These are phyloP conservation scores for Nestor notabilis DNA, from an alignment of 2,113 vertebrate genomes.

Conservation along the genomic window DNA sequence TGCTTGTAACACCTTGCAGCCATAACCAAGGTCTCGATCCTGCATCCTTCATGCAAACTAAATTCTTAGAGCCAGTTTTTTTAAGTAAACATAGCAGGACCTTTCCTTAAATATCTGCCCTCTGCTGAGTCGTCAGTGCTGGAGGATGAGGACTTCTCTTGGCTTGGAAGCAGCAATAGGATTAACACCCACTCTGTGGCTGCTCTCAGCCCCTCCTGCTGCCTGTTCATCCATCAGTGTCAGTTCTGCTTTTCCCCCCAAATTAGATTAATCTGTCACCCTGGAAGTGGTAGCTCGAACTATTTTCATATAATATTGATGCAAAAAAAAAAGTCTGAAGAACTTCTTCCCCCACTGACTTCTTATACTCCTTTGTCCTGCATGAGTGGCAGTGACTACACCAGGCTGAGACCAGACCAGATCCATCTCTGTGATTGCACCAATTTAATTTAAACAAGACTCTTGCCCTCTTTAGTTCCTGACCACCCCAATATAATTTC, in stretches of 20 bases:
- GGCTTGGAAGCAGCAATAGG: not conserved
- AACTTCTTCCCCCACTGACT: not conserved
- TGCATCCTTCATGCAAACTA: not conserved
- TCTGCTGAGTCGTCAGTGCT: conserved; percentile 24
- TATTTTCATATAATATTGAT: conserved; percentile 48
- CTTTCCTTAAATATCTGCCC: conserved; percentile 20
- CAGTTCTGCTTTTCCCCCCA: not conserved
- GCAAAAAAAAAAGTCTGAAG: conserved; percentile 27
- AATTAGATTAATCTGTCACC: conserved; percentile 54
- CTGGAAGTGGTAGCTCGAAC: conserved; percentile 38
- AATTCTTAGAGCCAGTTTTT: not conserved
- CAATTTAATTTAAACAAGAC: not conserved
- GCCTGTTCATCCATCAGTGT: conserved; percentile 11
- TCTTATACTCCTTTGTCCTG: not conserved
- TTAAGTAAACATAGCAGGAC: not conserved
- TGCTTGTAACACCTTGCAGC: not conserved
- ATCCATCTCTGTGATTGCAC: not conserved
- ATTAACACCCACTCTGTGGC: not conserved
- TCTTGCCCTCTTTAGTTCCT: not conserved
- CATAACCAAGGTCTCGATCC: not conserved
- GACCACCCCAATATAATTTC: not conserved
- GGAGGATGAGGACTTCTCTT: not conserved
- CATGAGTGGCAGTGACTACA: not conserved
- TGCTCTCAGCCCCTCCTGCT: not conserved
- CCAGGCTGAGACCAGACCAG: not conserved